Evolutionary conservation across 2,888 invertebrate species (phyloP).

Genomic region (Barypeithes pellucidus): DNA sequence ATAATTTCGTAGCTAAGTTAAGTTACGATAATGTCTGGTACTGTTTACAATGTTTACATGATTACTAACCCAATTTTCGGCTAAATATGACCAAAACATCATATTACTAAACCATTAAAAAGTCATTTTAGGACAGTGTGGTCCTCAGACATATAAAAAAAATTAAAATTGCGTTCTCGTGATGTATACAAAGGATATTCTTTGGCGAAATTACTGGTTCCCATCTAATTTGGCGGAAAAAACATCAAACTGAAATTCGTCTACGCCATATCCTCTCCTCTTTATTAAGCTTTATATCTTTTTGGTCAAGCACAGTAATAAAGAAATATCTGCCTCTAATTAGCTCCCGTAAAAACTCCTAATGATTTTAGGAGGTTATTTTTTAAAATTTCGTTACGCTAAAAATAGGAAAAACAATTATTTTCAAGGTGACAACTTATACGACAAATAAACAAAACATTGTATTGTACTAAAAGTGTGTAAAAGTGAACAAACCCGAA

Average conservation of each 20-base stretch:
- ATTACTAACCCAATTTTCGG: too few species aligned
- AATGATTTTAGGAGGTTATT: constrained; percentile 31
- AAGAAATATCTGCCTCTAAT: background rate
- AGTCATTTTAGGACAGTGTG: constrained; percentile 21
- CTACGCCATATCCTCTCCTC: constrained; percentile 3
- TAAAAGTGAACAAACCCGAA: too few species aligned
- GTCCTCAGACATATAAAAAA: constrained; percentile 19
- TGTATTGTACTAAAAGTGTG: too few species aligned
- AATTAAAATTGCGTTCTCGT: constrained; percentile 9
- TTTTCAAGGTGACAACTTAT: too few species aligned
- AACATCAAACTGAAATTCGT: background rate
- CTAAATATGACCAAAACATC: constrained; percentile 33
- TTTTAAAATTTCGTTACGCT: too few species aligned
- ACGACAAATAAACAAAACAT: too few species aligned
- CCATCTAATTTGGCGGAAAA: constrained; percentile 23
- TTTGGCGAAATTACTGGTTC: constrained; percentile 19
- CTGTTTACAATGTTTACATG: too few species aligned
- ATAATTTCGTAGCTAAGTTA: too few species aligned
- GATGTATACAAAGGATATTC: constrained; percentile 11
- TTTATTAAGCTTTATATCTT: background rate
- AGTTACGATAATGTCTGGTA: too few species aligned
- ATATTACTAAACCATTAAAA: constrained; percentile 16
- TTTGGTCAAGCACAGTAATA: background rate
- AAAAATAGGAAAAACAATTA: too few species aligned
- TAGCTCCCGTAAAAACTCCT: constrained; percentile 4